A percentile compares a stretch with the other conserved stretches of the same genome.
phyloP scores from a whole-genome alignment of 2,797 vertebrate genomes.

The Crocodylus rhombifer region DNA sequence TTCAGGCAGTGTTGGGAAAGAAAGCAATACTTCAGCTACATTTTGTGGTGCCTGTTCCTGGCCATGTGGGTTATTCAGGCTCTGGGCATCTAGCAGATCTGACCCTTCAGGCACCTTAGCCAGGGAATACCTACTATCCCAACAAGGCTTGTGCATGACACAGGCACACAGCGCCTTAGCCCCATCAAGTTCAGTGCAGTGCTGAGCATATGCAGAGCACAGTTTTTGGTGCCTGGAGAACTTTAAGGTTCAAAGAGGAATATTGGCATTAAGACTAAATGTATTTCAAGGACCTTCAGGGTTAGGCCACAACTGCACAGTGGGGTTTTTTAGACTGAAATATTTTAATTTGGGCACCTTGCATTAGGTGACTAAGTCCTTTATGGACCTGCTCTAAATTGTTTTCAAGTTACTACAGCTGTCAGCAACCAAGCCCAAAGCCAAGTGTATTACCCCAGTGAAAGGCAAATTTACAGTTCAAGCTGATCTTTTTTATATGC shows the following conservation, averaged over 20 bases:
- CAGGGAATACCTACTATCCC: too few relatives aligned
- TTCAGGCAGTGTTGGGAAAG: too few relatives aligned
- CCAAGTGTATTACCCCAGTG: slow-evolving; percentile 24
- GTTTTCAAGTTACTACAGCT: slow-evolving; percentile 41
- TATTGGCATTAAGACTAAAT: background rate
- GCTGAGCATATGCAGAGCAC: background rate
- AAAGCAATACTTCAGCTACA: too few relatives aligned
- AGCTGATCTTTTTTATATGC: slow-evolving; percentile 61
- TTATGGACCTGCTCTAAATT: background rate
- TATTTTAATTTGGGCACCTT: background rate
- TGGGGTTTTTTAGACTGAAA: background rate
- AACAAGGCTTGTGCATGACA: too few relatives aligned
- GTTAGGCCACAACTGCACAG: background rate
- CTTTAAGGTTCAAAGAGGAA: background rate
- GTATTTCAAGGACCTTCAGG: background rate
- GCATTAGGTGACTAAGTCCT: slow-evolving; percentile 8
- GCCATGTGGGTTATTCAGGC: too few relatives aligned
- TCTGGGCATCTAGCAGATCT: too few relatives aligned
- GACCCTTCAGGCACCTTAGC: too few relatives aligned
- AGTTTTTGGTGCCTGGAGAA: background rate
- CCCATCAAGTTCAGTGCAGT: too few relatives aligned
- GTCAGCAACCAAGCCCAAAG: slow-evolving; percentile 64
- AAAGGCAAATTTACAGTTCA: slow-evolving; percentile 70
- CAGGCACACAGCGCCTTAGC: too few relatives aligned
- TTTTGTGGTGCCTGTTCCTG: too few relatives aligned